phyloP scores from a whole-genome alignment of 2,797 vertebrate genomes.

The Rhynchonycteris naso region DNA sequence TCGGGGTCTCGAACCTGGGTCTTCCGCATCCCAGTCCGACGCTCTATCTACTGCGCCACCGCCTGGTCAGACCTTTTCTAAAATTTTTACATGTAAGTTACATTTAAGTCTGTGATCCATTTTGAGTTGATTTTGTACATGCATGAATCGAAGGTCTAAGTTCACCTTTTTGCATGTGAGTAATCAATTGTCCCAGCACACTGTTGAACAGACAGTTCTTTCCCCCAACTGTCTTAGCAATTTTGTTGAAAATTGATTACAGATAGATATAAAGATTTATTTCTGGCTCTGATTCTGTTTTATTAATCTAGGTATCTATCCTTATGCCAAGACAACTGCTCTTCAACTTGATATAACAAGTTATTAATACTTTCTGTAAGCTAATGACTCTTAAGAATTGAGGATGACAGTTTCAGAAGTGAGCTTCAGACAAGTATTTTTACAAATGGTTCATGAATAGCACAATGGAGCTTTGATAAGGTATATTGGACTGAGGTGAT shows the following conservation, averaged over 20 bases:
- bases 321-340: not conserved
- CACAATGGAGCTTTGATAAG: not conserved
- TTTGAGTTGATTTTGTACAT: not conserved
- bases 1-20: too few relatives aligned
- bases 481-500: not conserved
- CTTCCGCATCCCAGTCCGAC: too few relatives aligned
- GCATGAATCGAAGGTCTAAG: not conserved
- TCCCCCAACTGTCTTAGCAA: not conserved
- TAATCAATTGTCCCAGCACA: not conserved
- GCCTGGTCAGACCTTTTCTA: too few relatives aligned
- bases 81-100: too few relatives aligned
- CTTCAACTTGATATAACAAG: not conserved
- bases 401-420: not conserved
- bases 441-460: not conserved
- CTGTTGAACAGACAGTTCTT: not conserved
- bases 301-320: not conserved
- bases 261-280: not conserved
- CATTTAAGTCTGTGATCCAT: too few relatives aligned
- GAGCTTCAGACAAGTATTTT: not conserved
- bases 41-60: too few relatives aligned
- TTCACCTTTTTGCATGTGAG: not conserved
- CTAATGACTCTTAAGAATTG: conserved; percentile 21
- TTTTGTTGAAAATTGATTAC: not conserved
- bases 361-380: not conserved
- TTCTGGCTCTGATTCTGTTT: not conserved